Percentiles rank a stretch among this genome's conserved stretches.
Conservation (phyloP, 2,888 invertebrate species). For the Crioceris asparagi region DNA sequence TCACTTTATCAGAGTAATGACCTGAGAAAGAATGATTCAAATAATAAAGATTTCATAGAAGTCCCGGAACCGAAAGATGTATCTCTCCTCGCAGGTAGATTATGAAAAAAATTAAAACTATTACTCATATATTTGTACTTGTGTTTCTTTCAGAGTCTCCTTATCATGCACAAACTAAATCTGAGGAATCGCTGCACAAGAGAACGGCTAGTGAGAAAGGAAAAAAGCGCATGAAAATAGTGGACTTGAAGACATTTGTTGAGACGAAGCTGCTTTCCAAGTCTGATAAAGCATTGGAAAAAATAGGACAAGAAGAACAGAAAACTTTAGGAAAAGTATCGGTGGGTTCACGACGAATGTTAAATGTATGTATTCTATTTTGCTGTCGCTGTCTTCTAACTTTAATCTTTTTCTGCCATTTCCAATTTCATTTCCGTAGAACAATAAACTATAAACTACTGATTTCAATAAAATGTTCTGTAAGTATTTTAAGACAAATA, state of each 20-base stretch:
- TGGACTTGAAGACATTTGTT: conserved; percentile 82
- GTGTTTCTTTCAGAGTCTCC: conserved; percentile 37
- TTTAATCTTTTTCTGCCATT: conserved; percentile 8
- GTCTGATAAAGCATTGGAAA: conserved; percentile 83
- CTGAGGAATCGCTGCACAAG: conserved; percentile 41
- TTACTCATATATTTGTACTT: background rate
- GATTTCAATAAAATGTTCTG: background rate
- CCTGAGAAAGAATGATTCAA: conserved; percentile 46
- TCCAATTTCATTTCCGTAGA: background rate
- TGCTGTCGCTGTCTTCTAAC: conserved; percentile 14
- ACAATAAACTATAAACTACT: background rate
- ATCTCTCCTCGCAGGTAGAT: conserved; percentile 48
- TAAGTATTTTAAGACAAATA: background rate
- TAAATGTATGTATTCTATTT: conserved; percentile 33
- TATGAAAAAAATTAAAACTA: conserved; percentile 15
- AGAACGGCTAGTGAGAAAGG: conserved; percentile 72
- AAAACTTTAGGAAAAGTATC: conserved; percentile 45
- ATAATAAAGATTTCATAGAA: conserved; percentile 66
- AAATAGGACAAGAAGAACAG: conserved; percentile 71
- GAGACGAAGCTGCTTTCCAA: conserved; percentile 85
- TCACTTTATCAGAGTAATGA: conserved; percentile 74
- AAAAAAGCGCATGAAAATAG: conserved; percentile 74
- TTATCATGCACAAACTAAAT: conserved; percentile 34
- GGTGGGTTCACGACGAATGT: conserved; percentile 46
- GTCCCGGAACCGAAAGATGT: conserved; percentile 63